These are phyloP conservation scores for Galbula dea DNA, from an alignment of 2,113 vertebrate genomes.

Conservation along the genomic window DNA sequence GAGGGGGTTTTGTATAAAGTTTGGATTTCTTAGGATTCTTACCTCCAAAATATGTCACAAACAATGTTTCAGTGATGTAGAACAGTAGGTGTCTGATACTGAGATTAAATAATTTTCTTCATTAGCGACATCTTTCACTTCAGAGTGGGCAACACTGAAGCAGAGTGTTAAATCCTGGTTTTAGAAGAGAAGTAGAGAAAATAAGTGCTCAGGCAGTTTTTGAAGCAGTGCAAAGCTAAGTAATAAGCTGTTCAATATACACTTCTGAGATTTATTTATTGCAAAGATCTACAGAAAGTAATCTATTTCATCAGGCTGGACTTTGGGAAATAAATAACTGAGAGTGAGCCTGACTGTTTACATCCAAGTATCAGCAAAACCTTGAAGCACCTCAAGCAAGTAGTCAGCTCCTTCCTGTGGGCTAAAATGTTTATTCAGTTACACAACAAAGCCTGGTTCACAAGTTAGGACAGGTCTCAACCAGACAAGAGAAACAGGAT, in stretches of 20 bases:
- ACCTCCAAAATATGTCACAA: background rate
- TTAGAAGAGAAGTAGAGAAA: background rate
- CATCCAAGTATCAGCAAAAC: background rate
- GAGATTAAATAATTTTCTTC: background rate
- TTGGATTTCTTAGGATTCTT: background rate
- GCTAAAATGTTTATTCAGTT: background rate
- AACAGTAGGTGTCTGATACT: background rate
- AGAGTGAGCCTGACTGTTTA: background rate
- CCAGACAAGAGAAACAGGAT: background rate
- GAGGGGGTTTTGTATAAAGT: background rate
- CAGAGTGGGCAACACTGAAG: background rate
- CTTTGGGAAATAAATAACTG: background rate
- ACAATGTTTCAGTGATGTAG: background rate
- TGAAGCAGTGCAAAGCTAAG: background rate
- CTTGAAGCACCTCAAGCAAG: background rate
- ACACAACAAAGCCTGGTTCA: background rate
- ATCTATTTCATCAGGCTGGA: background rate
- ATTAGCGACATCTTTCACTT: background rate
- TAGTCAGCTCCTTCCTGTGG: background rate
- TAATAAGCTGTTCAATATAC: background rate
- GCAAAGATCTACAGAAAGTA: background rate
- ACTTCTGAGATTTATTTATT: background rate
- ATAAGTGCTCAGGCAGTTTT: background rate
- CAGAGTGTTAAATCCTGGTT: background rate
- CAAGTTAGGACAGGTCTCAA: background rate